Evolutionary conservation across 2,797 vertebrate species (phyloP), one percentile per base, ranked within the genome.

Genomic region (Siniperca undulata): DNA sequence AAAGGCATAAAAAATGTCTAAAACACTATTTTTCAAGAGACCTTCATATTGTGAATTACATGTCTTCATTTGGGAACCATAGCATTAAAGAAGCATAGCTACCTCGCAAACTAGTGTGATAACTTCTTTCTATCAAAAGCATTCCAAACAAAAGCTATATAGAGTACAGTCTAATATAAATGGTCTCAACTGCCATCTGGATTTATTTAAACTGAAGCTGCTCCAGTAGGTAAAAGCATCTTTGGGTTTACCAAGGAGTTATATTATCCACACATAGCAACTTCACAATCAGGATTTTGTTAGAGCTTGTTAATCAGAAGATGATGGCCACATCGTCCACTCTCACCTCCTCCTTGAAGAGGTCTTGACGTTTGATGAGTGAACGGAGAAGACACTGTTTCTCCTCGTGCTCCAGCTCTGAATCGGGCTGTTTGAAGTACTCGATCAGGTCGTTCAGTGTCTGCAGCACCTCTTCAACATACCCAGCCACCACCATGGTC

Each of bases 271-370:
- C 46, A 24, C 3, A 11, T 5, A 17, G 13, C 42, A 60, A 24
- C 56, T 68, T 81, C 13, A 5, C 34, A 60, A 34, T 67, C 55
- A 46, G 27, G 22, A 38, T 71, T 2, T 36, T 48, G 22, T 48
- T 40, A 6, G 38, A 65, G 38, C 17, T 42, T 7, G 7, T 38
- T 7, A 7, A 38, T 40, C 5, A 16, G 13, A 74, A 44, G 67
- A 46, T 8, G 14, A 67, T 0, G 10, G 38, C 74, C 22, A 42
- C 7, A 59, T 75, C 3, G 2, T 77, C 40, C 22, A 9, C 65
- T 46, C 90, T 93, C 77, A 99, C 99, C 97, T 99, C 99, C 78
- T 99, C 98, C 92, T 99, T 99, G 92, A 99, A 99, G 84, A 99
- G 97, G 88, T 99, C 98, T 92, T 99, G 99, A 30, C 98, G 97